Base-by-base conservation (phyloP, 2,113 vertebrate genomes). In the Neogobius melanostomus region DNA sequence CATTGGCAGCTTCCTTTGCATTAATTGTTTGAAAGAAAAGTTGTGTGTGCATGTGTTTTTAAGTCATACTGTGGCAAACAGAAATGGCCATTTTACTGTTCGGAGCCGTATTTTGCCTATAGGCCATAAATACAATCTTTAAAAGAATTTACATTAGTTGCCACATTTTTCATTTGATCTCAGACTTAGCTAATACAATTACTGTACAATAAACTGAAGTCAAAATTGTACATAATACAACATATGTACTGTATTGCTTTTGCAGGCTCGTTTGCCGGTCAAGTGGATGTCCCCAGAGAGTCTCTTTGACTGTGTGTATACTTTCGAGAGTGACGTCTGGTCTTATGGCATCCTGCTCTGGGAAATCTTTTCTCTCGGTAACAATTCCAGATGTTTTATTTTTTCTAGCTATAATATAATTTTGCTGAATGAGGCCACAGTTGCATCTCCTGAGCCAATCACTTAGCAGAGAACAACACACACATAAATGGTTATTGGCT, bases 231-330 rank as follows among this genome's bases (percentile, higher is more conserved):
- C 28, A 21, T 21, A 21, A 21, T 21, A 21, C 21, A 21, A 21
- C 21, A 21, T 21, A n/a, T n/a, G n/a, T n/a, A n/a, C n/a, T n/a
- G 6, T 56, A 10, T 11, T 59, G 28, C 56, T 66, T 56, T 54
- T 76, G 57, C 81, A 99, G 98, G 98, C 96, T 74, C 95, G 98
- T 60, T 94, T 99, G 16, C 98, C 98, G 0, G 97, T 99, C 69
- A 99, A 99, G 87, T 99, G 98, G 98, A 99, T 99, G 98, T 97
- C 98, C 7, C 98, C 98, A 0, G 98, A 99, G 87, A 99, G 98
- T 72, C 96, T 99, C 78, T 99, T 99, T 78, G 95, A 97, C 83
- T 98, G 95, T 0, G 94, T 99, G 42, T 99, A 98, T 85, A 99
- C 97, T 0, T 97, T 95, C 75, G 97, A 99, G 88, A 99, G 98